phyloP scores from a whole-genome alignment of 1,140 invertebrate genomes.

The Popillia japonica region DNA sequence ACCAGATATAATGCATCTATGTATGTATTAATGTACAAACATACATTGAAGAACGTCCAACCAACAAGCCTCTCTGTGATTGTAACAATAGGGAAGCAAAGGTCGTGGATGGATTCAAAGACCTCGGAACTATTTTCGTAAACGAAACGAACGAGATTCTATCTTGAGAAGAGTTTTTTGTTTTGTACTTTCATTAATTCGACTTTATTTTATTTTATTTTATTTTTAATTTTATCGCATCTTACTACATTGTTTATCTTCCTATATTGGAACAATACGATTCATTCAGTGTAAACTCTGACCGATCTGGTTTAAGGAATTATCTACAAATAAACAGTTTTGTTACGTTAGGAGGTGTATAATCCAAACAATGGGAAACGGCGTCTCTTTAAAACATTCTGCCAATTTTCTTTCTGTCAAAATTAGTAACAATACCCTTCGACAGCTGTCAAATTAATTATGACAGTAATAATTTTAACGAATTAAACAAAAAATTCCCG shows the following conservation, averaged over 20 bases:
- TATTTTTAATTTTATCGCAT: background rate
- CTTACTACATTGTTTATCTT: slow-evolving; percentile 8
- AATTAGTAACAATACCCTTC: no score
- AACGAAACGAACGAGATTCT: background rate
- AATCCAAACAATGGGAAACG: no score
- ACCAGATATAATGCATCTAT: no score
- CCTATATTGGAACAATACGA: background rate
- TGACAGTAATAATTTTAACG: no score
- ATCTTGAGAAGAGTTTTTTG: background rate
- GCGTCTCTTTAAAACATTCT: no score
- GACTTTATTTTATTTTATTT: background rate
- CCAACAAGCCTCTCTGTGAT: no score
- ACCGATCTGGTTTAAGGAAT: background rate
- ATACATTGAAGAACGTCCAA: no score
- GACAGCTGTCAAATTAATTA: no score
- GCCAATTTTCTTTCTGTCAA: no score
- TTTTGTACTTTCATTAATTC: no score
- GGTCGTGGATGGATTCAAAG: slow-evolving; percentile 14
- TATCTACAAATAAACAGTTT: background rate
- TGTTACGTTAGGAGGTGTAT: no score
- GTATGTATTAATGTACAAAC: background rate
- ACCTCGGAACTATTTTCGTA: background rate
- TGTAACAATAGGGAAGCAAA: background rate
- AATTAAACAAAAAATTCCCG: no score
- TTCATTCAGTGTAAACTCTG: background rate